phyloP scores from a whole-genome alignment of 2,797 vertebrate genomes.

The Silurus aristotelis region DNA sequence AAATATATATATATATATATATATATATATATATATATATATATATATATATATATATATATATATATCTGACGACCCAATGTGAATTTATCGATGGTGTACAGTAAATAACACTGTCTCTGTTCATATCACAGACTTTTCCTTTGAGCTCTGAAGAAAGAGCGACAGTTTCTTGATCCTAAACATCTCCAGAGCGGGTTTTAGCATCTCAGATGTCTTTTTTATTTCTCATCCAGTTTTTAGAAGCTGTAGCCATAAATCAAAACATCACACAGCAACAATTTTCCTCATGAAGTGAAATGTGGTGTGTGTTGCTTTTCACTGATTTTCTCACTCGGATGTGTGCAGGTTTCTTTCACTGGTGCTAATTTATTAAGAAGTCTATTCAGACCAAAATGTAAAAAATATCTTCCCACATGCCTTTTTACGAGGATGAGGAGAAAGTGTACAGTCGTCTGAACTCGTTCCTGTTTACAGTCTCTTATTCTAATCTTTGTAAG shows the following conservation, averaged over 20 bases:
- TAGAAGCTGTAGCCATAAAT: not conserved
- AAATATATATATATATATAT: not conserved
- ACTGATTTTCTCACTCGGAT: not conserved
- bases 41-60: not conserved
- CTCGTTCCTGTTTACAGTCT: not conserved
- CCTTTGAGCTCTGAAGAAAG: constrained; percentile 13
- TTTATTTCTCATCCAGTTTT: not conserved
- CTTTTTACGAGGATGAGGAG: not conserved
- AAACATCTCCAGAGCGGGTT: not conserved
- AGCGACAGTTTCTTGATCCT: not conserved
- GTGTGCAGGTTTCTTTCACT: not conserved
- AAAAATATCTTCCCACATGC: not conserved
- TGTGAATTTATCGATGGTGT: not conserved
- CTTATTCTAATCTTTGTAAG: not conserved
- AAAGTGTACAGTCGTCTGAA: not conserved
- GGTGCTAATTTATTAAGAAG: not conserved
- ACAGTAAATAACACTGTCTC: not conserved
- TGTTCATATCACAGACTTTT: not conserved
- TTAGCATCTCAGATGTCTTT: not conserved
- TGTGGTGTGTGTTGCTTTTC: not conserved
- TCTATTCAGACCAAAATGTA: not conserved
- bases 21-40: not conserved
- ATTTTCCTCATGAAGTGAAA: constrained; percentile 2
- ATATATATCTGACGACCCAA: not conserved
- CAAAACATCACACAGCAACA: not conserved